Base-by-base conservation (phyloP, 2,888 invertebrate genomes). In the Callimorpha dominula region DNA sequence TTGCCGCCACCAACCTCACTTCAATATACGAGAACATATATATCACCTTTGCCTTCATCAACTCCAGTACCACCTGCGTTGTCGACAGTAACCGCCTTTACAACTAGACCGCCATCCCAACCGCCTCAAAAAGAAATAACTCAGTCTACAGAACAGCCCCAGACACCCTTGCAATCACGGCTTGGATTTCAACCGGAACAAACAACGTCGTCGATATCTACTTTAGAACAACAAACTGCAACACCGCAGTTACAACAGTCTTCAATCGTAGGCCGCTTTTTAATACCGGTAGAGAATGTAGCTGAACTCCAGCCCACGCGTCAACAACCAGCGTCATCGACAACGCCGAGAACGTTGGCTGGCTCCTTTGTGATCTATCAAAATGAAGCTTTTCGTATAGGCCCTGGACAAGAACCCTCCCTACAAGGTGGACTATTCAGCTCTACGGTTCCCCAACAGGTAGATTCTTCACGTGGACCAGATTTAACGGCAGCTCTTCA, bases 281-380 rank as follows among this genome's bases (percentile, higher is more conserved):
- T 67, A n/a, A 42, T 71, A 65, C 76, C 77, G 12, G 9, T 15
- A n/a, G 78, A 79, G n/a, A 76, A 74, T 63, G 6, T 60, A 6
- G 67, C 76, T 5, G 15, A 65, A 64, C 42, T 71, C 63, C 14
- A 65, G 12, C n/a, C 65, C n/a, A 65, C 71, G 9, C 68, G 66
- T 43, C 74, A 68, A 63, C 71, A 74, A 65, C 42, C 70, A 2
- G 52, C 7, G 11, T 54, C 71, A 71, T 43, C 73, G 0, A 66
- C 82, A 40, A 79, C 84, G 12, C 14, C 67, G 60, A 73, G 65
- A 54, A 75, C 78, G 20, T 52, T 63, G 1, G 43, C 81, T 4
- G 87, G 86, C 71, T 90, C 88, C 72, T 84, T 89, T 70, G 52
- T 90, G 42, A 81, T 90, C n/a, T 91, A 90, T 70, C 89, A 91